Conservation (phyloP, 2,888 invertebrate genomes). For the Polydrusus tereticollis region DNA sequence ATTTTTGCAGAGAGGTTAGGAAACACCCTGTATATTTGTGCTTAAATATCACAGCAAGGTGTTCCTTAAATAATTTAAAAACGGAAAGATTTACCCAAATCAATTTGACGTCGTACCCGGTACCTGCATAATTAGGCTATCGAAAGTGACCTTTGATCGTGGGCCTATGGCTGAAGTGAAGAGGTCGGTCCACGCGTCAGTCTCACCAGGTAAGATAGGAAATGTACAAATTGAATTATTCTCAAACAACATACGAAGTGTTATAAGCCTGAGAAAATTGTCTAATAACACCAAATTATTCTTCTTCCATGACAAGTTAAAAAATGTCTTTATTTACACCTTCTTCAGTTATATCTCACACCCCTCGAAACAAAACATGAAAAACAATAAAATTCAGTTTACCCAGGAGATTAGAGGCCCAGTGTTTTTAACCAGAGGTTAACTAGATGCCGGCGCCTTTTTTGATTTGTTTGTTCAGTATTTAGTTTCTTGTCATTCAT, state of each 20-base stretch:
- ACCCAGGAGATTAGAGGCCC: slow-evolving; percentile 22
- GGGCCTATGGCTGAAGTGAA: no score
- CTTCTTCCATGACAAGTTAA: slow-evolving; percentile 29
- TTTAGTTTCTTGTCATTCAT: slow-evolving; percentile 43
- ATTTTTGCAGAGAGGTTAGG: no score
- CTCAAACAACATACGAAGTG: no score
- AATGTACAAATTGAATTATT: not conserved
- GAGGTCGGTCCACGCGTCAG: no score
- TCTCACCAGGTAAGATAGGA: no score
- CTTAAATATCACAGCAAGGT: no score
- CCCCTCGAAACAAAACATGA: slow-evolving; percentile 31
- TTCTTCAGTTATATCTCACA: slow-evolving; percentile 48
- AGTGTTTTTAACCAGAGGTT: slow-evolving; percentile 8
- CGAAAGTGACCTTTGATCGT: no score
- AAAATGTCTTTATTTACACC: slow-evolving; percentile 32
- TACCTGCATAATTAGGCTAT: no score
- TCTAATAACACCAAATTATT: slow-evolving; percentile 26
- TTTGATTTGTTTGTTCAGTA: slow-evolving; percentile 31
- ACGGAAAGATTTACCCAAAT: no score
- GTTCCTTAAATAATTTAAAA: no score
- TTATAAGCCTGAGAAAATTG: slow-evolving; percentile 38
- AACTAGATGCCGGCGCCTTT: slow-evolving; percentile 42
- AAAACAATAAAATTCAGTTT: slow-evolving; percentile 33
- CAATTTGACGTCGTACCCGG: no score
- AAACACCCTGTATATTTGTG: no score